Conservation (phyloP, 2,113 vertebrate species). For the Pelodiscus sinensis region DNA sequence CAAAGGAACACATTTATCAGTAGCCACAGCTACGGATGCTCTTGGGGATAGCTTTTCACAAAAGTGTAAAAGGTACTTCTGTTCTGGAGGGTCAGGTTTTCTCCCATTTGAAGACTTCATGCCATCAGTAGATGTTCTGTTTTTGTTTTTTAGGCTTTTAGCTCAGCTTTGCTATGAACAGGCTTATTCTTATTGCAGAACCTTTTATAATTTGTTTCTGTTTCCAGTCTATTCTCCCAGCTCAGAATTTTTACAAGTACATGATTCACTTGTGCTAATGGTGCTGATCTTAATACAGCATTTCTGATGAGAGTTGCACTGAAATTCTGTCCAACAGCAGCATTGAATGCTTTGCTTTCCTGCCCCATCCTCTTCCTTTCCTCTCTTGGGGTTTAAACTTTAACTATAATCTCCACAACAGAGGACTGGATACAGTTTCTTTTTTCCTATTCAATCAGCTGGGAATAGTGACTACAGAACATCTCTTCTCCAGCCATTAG, state of each 20-base stretch:
- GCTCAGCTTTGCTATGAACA: not conserved
- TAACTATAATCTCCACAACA: not conserved
- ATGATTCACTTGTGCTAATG: not conserved
- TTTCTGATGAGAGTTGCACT: not conserved
- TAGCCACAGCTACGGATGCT: not conserved
- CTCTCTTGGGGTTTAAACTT: not conserved
- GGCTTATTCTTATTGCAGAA: not conserved
- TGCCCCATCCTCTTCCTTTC: not conserved
- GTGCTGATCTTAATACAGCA: not conserved
- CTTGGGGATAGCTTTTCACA: not conserved
- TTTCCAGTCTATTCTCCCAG: not conserved
- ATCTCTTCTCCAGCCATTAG: not conserved
- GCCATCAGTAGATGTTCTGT: not conserved
- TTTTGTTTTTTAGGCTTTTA: constrained; percentile 12
- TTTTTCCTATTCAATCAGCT: not conserved
- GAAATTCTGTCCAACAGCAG: not conserved
- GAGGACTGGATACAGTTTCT: not conserved
- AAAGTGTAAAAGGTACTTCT: not conserved
- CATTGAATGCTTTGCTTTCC: not conserved
- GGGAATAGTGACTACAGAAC: not conserved
- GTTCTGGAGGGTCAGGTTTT: not conserved
- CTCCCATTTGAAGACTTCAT: not conserved
- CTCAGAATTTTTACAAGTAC: not conserved
- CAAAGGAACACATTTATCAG: not conserved
- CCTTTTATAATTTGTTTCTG: not conserved